Evolutionary conservation across 2,113 vertebrate genomes (phyloP), one percentile per base, ranked within the genome.

Genomic region (Tamias sibiricus): DNA sequence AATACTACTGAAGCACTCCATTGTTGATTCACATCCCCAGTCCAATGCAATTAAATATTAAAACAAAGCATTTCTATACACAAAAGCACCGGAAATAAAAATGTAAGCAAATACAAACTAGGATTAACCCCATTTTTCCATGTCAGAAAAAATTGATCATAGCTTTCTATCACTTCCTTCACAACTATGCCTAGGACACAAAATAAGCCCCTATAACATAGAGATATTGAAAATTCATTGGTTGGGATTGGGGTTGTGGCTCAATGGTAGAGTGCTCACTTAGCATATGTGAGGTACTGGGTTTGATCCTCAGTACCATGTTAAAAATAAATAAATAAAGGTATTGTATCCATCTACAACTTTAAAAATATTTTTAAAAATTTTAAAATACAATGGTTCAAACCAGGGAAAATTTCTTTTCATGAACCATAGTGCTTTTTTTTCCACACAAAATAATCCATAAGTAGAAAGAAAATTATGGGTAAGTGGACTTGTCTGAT

Each of bases 21-120:
- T 26, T 24, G 24, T 20, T 42, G 40, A 44, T 26, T 24, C 28
- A 64, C 57, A 64, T 44, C 26, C 37, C 40, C 16, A 83, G 57
- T 1, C 37, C 26, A 42, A 62, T 44, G 54, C 62, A 64, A 64
- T 83, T 83, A 32, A 44, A 75, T 87, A 57, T 95, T 95, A 37
- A 92, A 76, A 59, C 13, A 62, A 85, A 68, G 42, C 40, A 42
- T 62, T 84, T 84, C 6, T 88, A 80, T 57, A 57, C 40, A 57
- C 81, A 49, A 91, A 87, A n/a, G 6, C 62, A 82, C 13, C 28
- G 75, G 57, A 91, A 82, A 49, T 52, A 75, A 87, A 76, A 86
- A 42, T 90, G 35, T n/a, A 62, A 82, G 37, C 42, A 94, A 91
- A 69, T 82, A 57, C 71, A 91, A 81, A 52, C 88, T 83, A 88